Evolutionary conservation across 2,113 vertebrate species (phyloP).

Genomic region (Calyptomena viridis): DNA sequence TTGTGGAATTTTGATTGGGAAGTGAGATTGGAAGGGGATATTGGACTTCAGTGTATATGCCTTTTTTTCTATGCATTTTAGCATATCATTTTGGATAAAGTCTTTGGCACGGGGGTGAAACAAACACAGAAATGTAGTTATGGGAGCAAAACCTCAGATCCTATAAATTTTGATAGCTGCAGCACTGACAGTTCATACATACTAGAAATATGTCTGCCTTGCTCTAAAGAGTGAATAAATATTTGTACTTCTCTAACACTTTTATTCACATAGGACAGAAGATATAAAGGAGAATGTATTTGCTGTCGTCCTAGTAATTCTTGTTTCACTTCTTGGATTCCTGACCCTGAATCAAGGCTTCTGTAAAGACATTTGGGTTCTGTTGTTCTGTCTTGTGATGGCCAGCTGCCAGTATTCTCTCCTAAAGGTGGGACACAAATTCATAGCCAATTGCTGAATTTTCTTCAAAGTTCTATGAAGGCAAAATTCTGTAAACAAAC

Average conservation of each 20-base stretch:
- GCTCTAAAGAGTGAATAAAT: not conserved
- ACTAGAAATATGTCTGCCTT: not conserved
- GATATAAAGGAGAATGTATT: slow-evolving; percentile 87
- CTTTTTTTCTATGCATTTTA: not conserved
- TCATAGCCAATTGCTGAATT: not conserved
- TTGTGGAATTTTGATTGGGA: not conserved
- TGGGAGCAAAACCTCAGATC: not conserved
- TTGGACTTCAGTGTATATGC: not conserved
- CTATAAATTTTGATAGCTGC: not conserved
- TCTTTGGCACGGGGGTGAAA: not conserved
- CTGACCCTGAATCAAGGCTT: slow-evolving; percentile 90
- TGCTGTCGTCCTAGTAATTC: slow-evolving; percentile 83
- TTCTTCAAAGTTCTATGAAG: not conserved
- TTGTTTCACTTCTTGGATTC: slow-evolving; percentile 95
- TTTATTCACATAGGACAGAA: slow-evolving; percentile 76
- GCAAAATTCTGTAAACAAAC: not conserved
- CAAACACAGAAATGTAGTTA: not conserved
- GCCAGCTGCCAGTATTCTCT: slow-evolving; percentile 98
- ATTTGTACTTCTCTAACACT: not conserved
- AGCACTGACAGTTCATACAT: not conserved
- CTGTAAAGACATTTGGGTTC: slow-evolving; percentile 92
- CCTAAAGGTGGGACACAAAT: slow-evolving; percentile 83
- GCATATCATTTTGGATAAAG: not conserved
- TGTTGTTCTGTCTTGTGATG: slow-evolving; percentile 95
- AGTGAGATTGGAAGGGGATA: not conserved